These are phyloP conservation scores for Rhincodon typus DNA, from an alignment of 2,797 vertebrate species.

Conservation along the genomic window DNA sequence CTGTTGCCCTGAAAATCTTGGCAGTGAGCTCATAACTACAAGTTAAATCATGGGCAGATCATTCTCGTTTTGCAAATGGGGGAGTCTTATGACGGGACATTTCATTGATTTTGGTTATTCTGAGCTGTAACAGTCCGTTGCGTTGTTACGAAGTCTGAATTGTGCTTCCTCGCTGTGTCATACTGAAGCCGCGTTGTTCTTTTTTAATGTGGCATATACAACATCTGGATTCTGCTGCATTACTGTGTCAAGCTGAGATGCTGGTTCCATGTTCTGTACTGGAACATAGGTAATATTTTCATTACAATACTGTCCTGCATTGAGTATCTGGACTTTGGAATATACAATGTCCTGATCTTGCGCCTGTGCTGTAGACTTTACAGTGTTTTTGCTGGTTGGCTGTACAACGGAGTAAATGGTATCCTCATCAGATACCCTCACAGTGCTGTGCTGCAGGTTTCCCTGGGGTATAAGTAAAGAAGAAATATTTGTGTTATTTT, in stretches of 20 bases:
- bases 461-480: not conserved
- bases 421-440: not conserved
- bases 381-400: too few species aligned
- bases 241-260: not conserved
- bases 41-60: not conserved
- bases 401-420: not conserved
- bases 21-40: not conserved
- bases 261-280: not conserved
- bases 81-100: not conserved
- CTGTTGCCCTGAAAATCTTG: not conserved
- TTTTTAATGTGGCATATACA: not conserved
- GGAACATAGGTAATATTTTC: not conserved
- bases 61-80: not conserved
- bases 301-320: not conserved
- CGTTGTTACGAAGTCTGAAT: not conserved
- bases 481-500: not conserved
- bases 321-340: not conserved
- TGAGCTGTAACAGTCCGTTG: not conserved
- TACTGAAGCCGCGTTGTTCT: not conserved
- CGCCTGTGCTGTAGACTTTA: not conserved
- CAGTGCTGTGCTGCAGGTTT: not conserved
- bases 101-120: not conserved
- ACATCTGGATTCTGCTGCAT: not conserved
- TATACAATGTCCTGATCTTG: too few species aligned
- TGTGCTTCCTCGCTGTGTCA: not conserved